Conservation (phyloP, 2,113 vertebrate species). For the Cryptomyrus ogoouensis region DNA sequence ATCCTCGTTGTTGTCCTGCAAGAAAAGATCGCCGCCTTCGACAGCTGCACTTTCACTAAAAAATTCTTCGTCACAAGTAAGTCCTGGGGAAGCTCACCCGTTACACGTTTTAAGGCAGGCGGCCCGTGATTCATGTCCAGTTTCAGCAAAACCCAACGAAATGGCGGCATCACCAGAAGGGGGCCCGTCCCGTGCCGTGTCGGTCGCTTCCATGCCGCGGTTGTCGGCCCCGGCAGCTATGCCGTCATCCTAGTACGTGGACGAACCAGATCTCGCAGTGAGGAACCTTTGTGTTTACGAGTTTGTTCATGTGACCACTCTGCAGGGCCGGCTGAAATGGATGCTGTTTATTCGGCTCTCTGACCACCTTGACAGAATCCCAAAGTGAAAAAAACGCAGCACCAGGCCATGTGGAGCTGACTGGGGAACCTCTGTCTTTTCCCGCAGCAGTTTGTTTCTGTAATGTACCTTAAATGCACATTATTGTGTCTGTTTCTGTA, state of each 20-base stretch:
- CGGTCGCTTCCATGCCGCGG: background rate
- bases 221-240: background rate
- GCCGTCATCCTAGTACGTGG: background rate
- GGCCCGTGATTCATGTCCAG: background rate
- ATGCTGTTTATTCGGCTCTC: background rate
- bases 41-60: slow-evolving; percentile 97
- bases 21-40: slow-evolving; percentile 96
- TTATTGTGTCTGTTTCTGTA: background rate
- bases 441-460: background rate
- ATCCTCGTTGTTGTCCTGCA: slow-evolving; percentile 91
- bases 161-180: background rate
- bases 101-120: background rate
- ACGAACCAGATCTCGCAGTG: background rate
- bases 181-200: background rate
- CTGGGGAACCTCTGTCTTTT: background rate
- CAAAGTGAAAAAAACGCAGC: background rate
- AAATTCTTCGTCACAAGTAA: slow-evolving; percentile 98
- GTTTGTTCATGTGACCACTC: slow-evolving; percentile 3
- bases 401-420: background rate
- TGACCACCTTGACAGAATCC: background rate
- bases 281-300: background rate
- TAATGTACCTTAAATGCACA: slow-evolving; percentile 4
- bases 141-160: background rate
- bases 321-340: background rate
- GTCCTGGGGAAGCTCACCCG: slow-evolving; percentile 37